Base-by-base conservation (phyloP, 2,888 invertebrate species). In the Philaethria dido region DNA sequence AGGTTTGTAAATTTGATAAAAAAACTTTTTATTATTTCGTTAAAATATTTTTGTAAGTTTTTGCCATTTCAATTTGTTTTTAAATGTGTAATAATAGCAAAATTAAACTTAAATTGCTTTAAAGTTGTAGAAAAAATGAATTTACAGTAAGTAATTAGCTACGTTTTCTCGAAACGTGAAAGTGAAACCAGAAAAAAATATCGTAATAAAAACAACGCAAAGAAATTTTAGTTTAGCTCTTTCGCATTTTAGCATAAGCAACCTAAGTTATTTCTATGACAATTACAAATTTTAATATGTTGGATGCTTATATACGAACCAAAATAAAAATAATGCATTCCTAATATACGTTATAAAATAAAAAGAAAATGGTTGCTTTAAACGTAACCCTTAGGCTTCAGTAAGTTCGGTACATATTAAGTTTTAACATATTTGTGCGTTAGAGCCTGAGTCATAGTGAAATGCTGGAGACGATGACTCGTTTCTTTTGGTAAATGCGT, bases 401-500 rank as follows among this genome's bases (percentile, higher is more conserved):
- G n/a, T 16, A 16, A 57, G 25, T 25, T 42, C 0, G 4, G 3
- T 33, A 16, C 57, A 2, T 57, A 57, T 39, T 42, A 42, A 57
- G 33, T 29, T 60, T 44, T 60, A 45, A 60, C 44, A 45, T 47
- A 60, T 18, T 47, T 60, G 18, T 47, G 60, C 25, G 29, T 45
- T 60, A 29, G 47, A 33, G 14, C 60, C 45, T 60, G 60, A 60
- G 20, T 60, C 60, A 60, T 47, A 18, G 16, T 45, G n/a, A 57
- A 57, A 42, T 42, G 42, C 57, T 39, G 57, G 57, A 42, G 42
- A 57, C 42, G 57, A 20, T 60, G 60, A 60, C 47, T 18, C 60
- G 60, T 57, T 57, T 25, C 29, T 47, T 60, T 60, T 16, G 42
- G 57, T 42, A 60, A 45, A 60, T 60, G 60, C 60, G 45, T 60